These are phyloP conservation scores for Liparis tanakae DNA, from an alignment of 2,797 vertebrate species.

Conservation along the genomic window DNA sequence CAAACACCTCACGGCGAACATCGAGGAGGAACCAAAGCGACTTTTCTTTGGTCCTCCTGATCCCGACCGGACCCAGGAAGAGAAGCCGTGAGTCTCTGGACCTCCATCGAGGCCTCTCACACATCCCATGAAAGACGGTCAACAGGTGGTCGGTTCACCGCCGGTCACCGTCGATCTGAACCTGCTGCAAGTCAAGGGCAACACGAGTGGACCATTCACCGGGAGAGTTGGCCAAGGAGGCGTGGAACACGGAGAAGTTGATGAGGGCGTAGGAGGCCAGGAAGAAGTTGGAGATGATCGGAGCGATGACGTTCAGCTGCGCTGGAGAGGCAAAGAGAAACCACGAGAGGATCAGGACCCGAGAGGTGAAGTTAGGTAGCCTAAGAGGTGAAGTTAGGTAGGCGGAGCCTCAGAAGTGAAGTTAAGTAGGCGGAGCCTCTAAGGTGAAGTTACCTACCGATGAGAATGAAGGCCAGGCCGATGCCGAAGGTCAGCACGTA, in stretches of 20 bases:
- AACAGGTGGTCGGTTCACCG: too few species aligned
- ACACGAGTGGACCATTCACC: conserved; percentile 76
- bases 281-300: conserved; percentile 99
- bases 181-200: too few species aligned
- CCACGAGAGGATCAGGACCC: not conserved
- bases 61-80: too few species aligned
- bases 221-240: conserved; percentile 96
- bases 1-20: too few species aligned
- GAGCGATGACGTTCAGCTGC: conserved; percentile 95
- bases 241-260: conserved; percentile 98
- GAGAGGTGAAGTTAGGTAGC: conserved; percentile 28
- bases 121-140: not conserved
- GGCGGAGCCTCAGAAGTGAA: conserved; percentile 30
- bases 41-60: too few species aligned
- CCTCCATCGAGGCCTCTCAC: not conserved
- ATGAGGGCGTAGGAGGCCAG: conserved; percentile 97
- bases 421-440: too few species aligned
- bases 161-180: too few species aligned
- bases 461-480: conserved; percentile 96
- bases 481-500: conserved; percentile 95
- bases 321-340: conserved; percentile 79
- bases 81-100: too few species aligned
- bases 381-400: conserved; percentile 3
- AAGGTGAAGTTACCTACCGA: conserved; percentile 78
- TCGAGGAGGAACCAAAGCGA: too few species aligned